These are phyloP conservation scores for Selenia dentaria DNA, from an alignment of 2,888 invertebrate species.

Conservation along the genomic window DNA sequence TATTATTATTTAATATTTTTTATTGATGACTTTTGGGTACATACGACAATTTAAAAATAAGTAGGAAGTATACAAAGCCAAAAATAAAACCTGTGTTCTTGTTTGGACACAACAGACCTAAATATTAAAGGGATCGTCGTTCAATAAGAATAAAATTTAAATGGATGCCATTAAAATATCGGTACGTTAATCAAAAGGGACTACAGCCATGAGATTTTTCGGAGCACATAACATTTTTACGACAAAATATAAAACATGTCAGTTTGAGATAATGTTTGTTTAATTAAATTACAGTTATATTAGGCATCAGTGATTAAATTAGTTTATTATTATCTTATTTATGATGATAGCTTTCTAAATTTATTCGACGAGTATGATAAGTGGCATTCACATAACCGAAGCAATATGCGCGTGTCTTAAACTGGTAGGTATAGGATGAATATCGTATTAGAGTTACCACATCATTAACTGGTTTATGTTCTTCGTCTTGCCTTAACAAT, in stretches of 20 bases:
- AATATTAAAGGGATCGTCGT: no score
- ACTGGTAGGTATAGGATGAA: constrained; percentile 44
- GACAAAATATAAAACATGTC: constrained; percentile 30
- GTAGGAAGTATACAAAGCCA: no score
- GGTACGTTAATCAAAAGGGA: constrained; percentile 26
- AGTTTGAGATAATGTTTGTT: constrained; percentile 35
- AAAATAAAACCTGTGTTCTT: no score
- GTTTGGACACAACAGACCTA: no score
- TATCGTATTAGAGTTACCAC: constrained; percentile 61
- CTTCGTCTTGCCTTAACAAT: constrained; percentile 45
- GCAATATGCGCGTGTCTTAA: constrained; percentile 48
- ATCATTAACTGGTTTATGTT: constrained; percentile 64
- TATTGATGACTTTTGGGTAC: no score
- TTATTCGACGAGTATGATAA: constrained; percentile 57
- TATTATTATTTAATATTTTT: no score
- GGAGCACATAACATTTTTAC: constrained; percentile 22
- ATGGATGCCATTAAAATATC: constrained; percentile 23
- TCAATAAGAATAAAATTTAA: constrained; percentile 18
- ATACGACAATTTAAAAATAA: no score
- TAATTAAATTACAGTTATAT: constrained; percentile 44
- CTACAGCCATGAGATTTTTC: constrained; percentile 14
- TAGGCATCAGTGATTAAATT: constrained; percentile 44
- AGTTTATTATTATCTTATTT: constrained; percentile 51
- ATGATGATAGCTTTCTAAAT: constrained; percentile 61
- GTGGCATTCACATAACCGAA: constrained; percentile 50